phyloP scores from a whole-genome alignment of 2,888 invertebrate genomes.

The Drosophila paranaensis region DNA sequence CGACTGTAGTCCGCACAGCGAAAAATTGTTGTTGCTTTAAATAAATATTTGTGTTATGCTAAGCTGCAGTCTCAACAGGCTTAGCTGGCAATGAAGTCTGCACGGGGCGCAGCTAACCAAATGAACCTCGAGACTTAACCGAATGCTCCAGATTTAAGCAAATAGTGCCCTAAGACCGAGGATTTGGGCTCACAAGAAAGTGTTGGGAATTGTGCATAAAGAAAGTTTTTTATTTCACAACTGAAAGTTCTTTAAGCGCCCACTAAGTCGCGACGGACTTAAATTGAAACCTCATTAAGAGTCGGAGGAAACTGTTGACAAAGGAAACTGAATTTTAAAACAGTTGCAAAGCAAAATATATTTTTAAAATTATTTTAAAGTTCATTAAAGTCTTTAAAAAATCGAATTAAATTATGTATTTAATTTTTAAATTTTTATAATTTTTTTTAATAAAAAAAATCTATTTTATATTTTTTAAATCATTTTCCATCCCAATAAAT shows the following conservation, averaged over 20 bases:
- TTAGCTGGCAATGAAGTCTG: slow-evolving; percentile 36
- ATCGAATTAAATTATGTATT: too few species aligned
- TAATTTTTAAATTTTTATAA: too few species aligned
- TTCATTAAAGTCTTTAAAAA: background rate
- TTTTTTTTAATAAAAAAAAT: too few species aligned
- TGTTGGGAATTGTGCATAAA: background rate
- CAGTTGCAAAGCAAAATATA: too few species aligned
- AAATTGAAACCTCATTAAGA: background rate
- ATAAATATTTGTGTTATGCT: slow-evolving; percentile 46
- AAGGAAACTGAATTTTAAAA: background rate
- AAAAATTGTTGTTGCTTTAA: slow-evolving; percentile 28
- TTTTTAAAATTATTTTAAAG: too few species aligned
- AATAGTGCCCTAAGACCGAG: background rate
- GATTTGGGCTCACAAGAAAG: background rate
- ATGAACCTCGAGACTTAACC: slow-evolving; percentile 13
- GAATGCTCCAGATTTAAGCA: slow-evolving; percentile 2
- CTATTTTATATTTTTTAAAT: too few species aligned
- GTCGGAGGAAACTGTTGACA: background rate
- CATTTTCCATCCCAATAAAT: too few species aligned
- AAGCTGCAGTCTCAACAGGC: slow-evolving; percentile 46
- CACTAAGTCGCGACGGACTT: background rate
- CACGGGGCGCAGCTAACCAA: slow-evolving; percentile 15
- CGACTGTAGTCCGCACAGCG: background rate
- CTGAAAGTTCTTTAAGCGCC: background rate
- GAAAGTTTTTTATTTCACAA: background rate